These are phyloP conservation scores for Silurus asotus DNA, from an alignment of 2,113 vertebrate species.

Conservation along the genomic window DNA sequence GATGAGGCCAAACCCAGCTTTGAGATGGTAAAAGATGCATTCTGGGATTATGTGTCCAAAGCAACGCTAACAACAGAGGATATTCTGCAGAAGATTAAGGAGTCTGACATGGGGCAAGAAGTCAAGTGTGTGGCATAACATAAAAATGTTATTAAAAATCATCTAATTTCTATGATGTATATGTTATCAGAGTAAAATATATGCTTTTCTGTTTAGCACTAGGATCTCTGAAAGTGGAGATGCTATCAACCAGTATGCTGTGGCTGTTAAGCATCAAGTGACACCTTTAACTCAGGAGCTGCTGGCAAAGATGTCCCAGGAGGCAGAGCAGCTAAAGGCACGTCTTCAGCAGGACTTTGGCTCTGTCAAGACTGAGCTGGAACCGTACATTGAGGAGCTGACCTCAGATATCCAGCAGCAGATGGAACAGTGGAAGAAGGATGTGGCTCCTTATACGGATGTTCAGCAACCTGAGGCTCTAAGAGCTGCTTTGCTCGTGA, in stretches of 20 bases:
- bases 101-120: slow-evolving; percentile 49
- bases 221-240: slow-evolving; percentile 47
- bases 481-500: slow-evolving; percentile 49
- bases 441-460: slow-evolving; percentile 57
- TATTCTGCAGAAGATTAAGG: slow-evolving; percentile 46
- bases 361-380: slow-evolving; percentile 24
- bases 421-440: slow-evolving; percentile 73
- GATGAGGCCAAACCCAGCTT: slow-evolving; percentile 31
- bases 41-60: slow-evolving; percentile 56
- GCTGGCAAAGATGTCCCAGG: slow-evolving; percentile 52
- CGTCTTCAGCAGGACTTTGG: slow-evolving; percentile 59
- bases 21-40: slow-evolving; percentile 53
- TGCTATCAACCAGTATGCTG: slow-evolving; percentile 41
- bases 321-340: slow-evolving; percentile 58
- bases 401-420: slow-evolving; percentile 68
- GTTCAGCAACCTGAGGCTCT: slow-evolving; percentile 56
- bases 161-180: background rate
- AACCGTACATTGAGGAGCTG: slow-evolving; percentile 65
- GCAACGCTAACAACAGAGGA: slow-evolving; percentile 53
- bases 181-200: background rate
- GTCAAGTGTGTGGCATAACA: slow-evolving; percentile 49
- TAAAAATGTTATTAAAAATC: background rate
- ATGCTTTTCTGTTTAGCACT: slow-evolving; percentile 42
- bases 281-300: slow-evolving; percentile 52
- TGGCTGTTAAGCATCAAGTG: slow-evolving; percentile 43